A percentile compares a stretch with the other conserved stretches of the same genome.
Evolutionary conservation across 2,113 vertebrate genomes (phyloP).

Genomic region (Machaerirhynchus nigripectus): DNA sequence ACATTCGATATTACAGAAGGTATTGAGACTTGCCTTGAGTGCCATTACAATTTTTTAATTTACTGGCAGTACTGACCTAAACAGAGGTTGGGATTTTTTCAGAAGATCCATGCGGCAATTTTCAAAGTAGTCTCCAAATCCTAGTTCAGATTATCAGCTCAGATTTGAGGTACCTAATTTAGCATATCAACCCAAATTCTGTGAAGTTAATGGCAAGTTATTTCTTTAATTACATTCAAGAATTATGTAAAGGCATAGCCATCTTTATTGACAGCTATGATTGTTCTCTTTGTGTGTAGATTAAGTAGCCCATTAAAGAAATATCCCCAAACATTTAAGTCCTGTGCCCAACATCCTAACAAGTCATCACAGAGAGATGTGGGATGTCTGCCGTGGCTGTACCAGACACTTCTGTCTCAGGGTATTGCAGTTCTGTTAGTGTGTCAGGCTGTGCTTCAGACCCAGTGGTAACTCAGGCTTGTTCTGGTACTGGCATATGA

Average conservation of each 20-base stretch:
- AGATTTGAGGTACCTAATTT: background rate
- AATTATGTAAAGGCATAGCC: background rate
- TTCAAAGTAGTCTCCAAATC: background rate
- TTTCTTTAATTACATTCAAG: background rate
- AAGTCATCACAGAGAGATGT: too few relatives aligned
- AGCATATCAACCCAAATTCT: background rate
- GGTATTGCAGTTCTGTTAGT: background rate
- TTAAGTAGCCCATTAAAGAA: background rate
- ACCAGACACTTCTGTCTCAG: background rate
- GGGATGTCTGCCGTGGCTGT: background rate
- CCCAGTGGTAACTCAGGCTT: background rate
- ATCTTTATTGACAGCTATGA: background rate
- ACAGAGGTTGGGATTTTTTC: background rate
- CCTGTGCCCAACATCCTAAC: background rate
- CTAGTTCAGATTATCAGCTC: background rate
- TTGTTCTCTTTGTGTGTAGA: background rate
- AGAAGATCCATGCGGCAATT: background rate
- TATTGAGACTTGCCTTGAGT: background rate
- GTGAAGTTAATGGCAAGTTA: background rate
- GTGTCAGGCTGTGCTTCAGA: background rate
- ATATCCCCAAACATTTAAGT: background rate
- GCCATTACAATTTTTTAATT: background rate
- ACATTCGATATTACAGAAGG: background rate
- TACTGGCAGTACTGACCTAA: background rate
- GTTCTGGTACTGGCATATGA: background rate